phyloP scores from a whole-genome alignment of 2,888 invertebrate species.

The Xestia sexstrigata region DNA sequence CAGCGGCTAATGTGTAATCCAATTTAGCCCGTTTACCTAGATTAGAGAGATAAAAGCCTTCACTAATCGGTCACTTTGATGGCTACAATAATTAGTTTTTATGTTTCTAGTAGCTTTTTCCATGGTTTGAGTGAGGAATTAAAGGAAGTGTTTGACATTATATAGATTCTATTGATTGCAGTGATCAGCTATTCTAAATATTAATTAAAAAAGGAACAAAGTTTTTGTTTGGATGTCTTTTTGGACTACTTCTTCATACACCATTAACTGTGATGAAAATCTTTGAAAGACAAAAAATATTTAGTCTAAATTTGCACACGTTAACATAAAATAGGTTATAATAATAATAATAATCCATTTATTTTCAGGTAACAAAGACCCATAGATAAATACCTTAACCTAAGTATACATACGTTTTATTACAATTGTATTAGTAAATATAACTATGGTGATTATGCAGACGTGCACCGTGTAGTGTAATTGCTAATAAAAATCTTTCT shows the following conservation, averaged over 20 bases:
- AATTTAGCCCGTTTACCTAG: conserved; percentile 65
- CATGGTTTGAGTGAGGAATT: neutral
- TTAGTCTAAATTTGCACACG: neutral
- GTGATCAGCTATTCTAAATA: too few species aligned
- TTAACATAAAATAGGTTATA: neutral
- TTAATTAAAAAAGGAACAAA: too few species aligned
- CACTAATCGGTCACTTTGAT: conserved; percentile 56
- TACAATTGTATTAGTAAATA: too few species aligned
- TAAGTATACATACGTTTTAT: too few species aligned
- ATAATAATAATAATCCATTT: too few species aligned
- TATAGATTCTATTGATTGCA: neutral
- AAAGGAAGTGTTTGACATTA: neutral
- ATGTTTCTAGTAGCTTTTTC: conserved; percentile 31
- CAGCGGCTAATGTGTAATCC: conserved; percentile 63
- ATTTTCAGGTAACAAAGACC: too few species aligned
- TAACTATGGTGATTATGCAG: too few species aligned
- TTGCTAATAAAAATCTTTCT: neutral
- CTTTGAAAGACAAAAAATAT: too few species aligned
- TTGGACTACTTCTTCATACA: too few species aligned
- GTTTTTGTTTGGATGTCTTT: too few species aligned
- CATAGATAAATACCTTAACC: too few species aligned
- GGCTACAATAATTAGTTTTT: conserved; percentile 57
- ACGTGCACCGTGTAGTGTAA: neutral
- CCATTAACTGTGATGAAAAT: too few species aligned
- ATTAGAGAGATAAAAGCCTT: conserved; percentile 62